phyloP scores from a whole-genome alignment of 64 coral and sea anemone genomes.

The Stichodactyla mertensii region DNA sequence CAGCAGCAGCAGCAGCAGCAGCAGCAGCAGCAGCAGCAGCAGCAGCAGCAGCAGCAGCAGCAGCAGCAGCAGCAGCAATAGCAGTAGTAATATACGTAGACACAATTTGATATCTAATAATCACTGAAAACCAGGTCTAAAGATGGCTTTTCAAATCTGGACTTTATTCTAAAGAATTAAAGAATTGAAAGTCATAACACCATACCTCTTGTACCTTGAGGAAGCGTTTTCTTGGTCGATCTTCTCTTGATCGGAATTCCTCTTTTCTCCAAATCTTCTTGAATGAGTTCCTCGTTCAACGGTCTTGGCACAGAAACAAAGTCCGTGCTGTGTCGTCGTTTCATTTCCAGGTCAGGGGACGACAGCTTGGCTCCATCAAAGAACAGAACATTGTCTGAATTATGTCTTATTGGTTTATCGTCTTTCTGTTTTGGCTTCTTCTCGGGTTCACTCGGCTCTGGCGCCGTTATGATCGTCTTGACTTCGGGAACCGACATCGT shows the following conservation, averaged over 20 bases:
- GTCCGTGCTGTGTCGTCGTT: constrained; percentile 42
- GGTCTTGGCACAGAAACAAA: constrained; percentile 30
- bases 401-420: neutral
- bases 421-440: neutral
- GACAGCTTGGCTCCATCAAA: constrained; percentile 19
- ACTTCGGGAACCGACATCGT: neutral
- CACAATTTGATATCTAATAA: no score
- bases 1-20: no score
- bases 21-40: no score
- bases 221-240: neutral
- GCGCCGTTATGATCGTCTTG: constrained; percentile 1
- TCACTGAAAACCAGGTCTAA: no score
- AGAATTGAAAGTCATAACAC: no score
- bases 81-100: no score
- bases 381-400: constrained; percentile 2
- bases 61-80: no score
- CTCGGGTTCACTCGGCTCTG: constrained; percentile 3
- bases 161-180: no score
- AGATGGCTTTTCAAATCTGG: no score
- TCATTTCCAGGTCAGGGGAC: neutral
- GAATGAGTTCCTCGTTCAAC: constrained; percentile 37
- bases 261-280: constrained; percentile 20
- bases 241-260: neutral
- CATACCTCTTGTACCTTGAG: neutral
- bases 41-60: no score